Base-by-base conservation (phyloP, 2,888 invertebrate species). In the Cecidostiba fungosa region DNA sequence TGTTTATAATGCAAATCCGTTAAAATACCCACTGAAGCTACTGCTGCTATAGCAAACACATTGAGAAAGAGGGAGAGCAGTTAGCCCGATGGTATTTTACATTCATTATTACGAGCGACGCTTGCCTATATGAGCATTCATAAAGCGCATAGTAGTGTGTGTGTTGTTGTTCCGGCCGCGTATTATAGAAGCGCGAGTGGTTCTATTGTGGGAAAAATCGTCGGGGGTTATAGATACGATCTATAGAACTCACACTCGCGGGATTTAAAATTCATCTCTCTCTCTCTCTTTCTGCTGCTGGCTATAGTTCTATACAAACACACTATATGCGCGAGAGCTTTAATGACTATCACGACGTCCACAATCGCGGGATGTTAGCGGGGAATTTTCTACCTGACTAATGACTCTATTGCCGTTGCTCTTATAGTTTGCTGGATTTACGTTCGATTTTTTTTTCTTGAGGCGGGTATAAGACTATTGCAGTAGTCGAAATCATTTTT, bases 181-280 rank as follows among this genome's bases (percentile, higher is more conserved):
- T 14, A 62, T 23, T 62, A 10, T 26, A 10, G 62, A 62, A 62
- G 23, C 29, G 10, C 66, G 3, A 12, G 26, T 6, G n/a, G 10
- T 23, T 66, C 26, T 29, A 66, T 66, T 66, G 66, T 66, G 66
- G 66, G 66, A 66, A 66, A 66, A 66, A 66, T 66, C 10, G 29
- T 29, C 29, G 66, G 66, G 10, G 26, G 10, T 29, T 29, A 66
- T 66, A 66, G 66, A 66, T 66, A 66, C 12, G 66, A 66, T 66
- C 66, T 66, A 29, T 66, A 66, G 26, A 66, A 12, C 66, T 62
- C 62, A 62, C 62, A 62, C n/a, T 62, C 62, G 66, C 54, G 12
- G 29, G 26, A 66, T 66, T 66, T 26, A 29, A 66, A 66, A 66
- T 66, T 26, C 66, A 66, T 66, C 66, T 66, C n/a, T 59, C 10